Evolutionary conservation across 2,113 vertebrate species (phyloP), one percentile per base, ranked within the genome.

Genomic region (Alosa alosa): DNA sequence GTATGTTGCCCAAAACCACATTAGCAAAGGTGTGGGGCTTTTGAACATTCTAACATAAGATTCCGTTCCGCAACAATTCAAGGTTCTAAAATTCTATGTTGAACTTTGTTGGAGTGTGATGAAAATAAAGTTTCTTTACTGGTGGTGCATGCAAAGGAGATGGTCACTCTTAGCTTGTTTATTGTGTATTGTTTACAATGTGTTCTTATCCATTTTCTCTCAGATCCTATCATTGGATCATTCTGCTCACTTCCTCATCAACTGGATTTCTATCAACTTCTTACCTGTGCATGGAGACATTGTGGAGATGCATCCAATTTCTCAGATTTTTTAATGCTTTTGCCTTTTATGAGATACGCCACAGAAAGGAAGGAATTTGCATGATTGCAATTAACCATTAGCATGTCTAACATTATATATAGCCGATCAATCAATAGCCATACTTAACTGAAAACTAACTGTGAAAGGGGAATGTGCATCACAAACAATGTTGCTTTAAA

Each of bases 1-100:
- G 94, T 95, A 91, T 92, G 90, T 85, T 86, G 31, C 11, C 64
- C 64, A 18, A 55, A 55, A 55, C 13, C 4, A 15, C 55, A 57
- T 57, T 57, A 49, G 47, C 7, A 49, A 46, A 46, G 46, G 4
- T 46, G 8, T 46, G 31, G 31, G 31, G 31, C 1, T 31, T 31
- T 31, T 31, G 31, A 31, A 31, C 31, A 31, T 31, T 31, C 31
- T 31, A 31, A 31, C 31, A 31, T 31, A 31, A 31, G 31, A 31
- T 31, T 31, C 31, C 31, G 31, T 31, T 31, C 31, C 31, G 31
- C 31, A 31, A 31, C 31, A 31, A 31, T 31, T 31, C 31, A 31
- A 31, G 31, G 31, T 31, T 31, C 31, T 31, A 31, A 31, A 31
- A 31, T 31, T 31, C 31, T 31, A 31, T 31, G 31, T 31, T 31